Percentiles rank a stretch among this genome's conserved stretches.
Evolutionary conservation across 2,113 vertebrate genomes (phyloP).

Genomic region (Lampris incognitus): DNA sequence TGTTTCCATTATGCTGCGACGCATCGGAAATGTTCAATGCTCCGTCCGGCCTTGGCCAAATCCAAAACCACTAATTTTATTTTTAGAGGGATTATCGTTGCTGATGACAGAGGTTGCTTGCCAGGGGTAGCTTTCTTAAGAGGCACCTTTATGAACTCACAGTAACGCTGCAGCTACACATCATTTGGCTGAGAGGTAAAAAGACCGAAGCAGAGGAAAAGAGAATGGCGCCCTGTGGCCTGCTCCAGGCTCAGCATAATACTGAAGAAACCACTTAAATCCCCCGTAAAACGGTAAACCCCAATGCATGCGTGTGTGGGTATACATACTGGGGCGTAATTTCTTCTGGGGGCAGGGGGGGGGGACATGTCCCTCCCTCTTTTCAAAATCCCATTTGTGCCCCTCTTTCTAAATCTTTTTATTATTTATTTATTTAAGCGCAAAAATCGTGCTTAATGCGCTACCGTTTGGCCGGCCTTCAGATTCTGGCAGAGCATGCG

Average conservation of each 20-base stretch:
- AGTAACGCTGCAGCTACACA: constrained; percentile 17
- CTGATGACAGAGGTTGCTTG: constrained; percentile 56
- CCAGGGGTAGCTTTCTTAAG: constrained; percentile 37
- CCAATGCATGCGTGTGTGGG: constrained; percentile 6
- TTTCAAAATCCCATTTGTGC: background rate
- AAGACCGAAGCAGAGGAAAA: constrained; percentile 50
- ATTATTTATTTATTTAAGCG: no score
- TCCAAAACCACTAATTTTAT: constrained; percentile 56
- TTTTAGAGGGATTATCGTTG: constrained; percentile 66
- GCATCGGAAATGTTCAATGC: constrained; percentile 5
- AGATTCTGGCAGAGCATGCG: no score
- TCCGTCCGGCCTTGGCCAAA: constrained; percentile 36
- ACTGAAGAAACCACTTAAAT: constrained; percentile 44
- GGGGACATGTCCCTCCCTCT: no score
- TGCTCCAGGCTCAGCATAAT: constrained; percentile 34
- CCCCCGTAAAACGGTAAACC: constrained; percentile 26
- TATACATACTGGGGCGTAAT: background rate
- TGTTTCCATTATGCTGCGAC: constrained; percentile 9
- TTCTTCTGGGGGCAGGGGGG: no score
- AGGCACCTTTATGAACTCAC: constrained; percentile 50
- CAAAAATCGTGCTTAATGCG: no score
- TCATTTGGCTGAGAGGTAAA: constrained; percentile 11
- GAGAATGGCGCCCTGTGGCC: constrained; percentile 53
- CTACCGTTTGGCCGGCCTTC: no score
- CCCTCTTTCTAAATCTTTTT: no score